Evolutionary conservation across 2,797 vertebrate genomes (phyloP), one percentile per base, ranked within the genome.

Genomic region (Hippocampus kuda): DNA sequence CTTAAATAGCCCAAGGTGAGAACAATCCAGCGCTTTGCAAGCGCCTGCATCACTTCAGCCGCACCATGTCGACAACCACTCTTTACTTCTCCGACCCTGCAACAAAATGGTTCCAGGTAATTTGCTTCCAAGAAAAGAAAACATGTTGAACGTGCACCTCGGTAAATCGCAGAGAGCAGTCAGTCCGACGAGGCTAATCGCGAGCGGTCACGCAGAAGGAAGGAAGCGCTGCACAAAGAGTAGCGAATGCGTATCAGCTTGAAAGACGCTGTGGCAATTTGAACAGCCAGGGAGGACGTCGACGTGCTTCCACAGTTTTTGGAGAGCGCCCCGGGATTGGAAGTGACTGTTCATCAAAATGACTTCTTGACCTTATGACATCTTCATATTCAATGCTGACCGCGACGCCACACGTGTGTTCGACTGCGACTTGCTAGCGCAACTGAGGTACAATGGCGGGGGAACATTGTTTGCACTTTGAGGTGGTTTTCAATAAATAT

Each of bases 61-160:
- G 67, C 76, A 53, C 44, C 26, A 65, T 48, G 54, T 57, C n/a
- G 67, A 38, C 0, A 34, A 70, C 75, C 3, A 0, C 72, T 72
- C 64, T 67, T 64, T 64, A 61, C 59, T 68, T 73, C 59, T 30
- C 20, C 51, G 42, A 2, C 54, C 53, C 42, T 0, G 51, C 76
- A 66, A 69, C 66, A 76, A 65, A 70, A 64, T 72, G 63, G 76
- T 84, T 77, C 60, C 70, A 72, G 77, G 62, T 68, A 81, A 79
- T 83, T 83, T 79, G 76, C 70, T 76, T 76, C 70, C 72, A 70
- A 81, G 79, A 72, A 82, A 73, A 84, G 67, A 75, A 72, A 74
- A 77, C 60, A 67, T 78, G 70, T 66, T 76, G 72, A 76, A 72
- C 15, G 30, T 68, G 71, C 3, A 22, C 44, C 54, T 65, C 61